A percentile compares a stretch with the other conserved stretches of the same genome.
Conservation (phyloP, 1,140 invertebrate species). For the Drosophila teissieri region DNA sequence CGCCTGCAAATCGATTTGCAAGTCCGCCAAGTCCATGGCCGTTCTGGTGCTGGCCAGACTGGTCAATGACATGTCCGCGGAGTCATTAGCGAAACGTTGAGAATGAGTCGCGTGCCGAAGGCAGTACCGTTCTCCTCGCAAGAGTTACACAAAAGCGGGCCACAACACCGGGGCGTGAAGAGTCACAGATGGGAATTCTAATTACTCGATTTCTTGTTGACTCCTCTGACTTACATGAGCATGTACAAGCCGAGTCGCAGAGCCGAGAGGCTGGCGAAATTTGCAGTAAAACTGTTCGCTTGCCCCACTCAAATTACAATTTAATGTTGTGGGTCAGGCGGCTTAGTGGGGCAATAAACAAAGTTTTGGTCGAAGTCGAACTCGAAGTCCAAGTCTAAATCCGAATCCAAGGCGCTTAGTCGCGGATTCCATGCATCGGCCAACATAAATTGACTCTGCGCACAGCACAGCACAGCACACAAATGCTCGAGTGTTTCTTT, state of each 20-base stretch:
- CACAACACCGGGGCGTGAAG: conserved; percentile 64
- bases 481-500: conserved; percentile 68
- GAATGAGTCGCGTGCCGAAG: conserved; percentile 53
- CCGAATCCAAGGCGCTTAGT: conserved; percentile 30
- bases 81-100: conserved; percentile 41
- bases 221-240: conserved; percentile 57
- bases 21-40: conserved; percentile 35
- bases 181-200: conserved; percentile 68
- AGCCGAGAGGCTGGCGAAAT: conserved; percentile 42
- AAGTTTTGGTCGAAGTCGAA: conserved; percentile 61
- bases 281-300: conserved; percentile 71
- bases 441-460: conserved; percentile 70
- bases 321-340: conserved; percentile 80
- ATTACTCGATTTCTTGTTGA: conserved; percentile 62
- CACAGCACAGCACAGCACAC: conserved; percentile 53
- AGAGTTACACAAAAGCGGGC: conserved; percentile 24
- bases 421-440: conserved; percentile 37
- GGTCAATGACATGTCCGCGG: conserved; percentile 39
- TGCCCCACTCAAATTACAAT: conserved; percentile 81
- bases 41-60: conserved; percentile 12
- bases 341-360: conserved; percentile 80
- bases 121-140: conserved; percentile 38
- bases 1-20: conserved; percentile 68
- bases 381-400: conserved; percentile 13
- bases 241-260: conserved; percentile 9